phyloP scores from a whole-genome alignment of 2,113 vertebrate genomes.

The Spea bombifrons region DNA sequence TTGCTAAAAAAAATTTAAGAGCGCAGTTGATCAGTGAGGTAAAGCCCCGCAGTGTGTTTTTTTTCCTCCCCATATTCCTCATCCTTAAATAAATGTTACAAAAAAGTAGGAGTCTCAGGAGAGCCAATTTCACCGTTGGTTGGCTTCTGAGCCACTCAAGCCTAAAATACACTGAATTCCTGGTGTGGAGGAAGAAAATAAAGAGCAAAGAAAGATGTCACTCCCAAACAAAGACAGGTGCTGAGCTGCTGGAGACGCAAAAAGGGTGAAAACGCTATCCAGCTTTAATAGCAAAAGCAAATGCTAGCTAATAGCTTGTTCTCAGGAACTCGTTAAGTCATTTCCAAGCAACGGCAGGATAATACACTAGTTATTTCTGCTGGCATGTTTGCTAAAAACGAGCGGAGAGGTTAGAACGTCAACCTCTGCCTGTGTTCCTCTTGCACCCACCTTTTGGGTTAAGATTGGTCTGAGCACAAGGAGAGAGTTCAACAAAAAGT shows the following conservation, averaged over 20 bases:
- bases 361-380: slow-evolving; percentile 84
- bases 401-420: slow-evolving; percentile 20
- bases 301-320: slow-evolving; percentile 90
- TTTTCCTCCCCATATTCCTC: slow-evolving; percentile 7
- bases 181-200: slow-evolving; percentile 70
- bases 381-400: slow-evolving; percentile 84
- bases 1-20: slow-evolving; percentile 82
- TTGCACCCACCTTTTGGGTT: slow-evolving; percentile 24
- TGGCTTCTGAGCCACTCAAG: slow-evolving; percentile 98
- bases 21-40: slow-evolving; percentile 78
- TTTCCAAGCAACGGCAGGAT: slow-evolving; percentile 83
- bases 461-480: background rate
- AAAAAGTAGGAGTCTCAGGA: slow-evolving; percentile 82
- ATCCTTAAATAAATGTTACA: slow-evolving; percentile 63
- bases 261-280: slow-evolving; percentile 83
- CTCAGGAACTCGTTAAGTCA: slow-evolving; percentile 96
- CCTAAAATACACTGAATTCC: slow-evolving; percentile 99
- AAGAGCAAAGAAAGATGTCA: slow-evolving; percentile 87
- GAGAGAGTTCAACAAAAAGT: slow-evolving; percentile 6
- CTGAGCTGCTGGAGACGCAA: slow-evolving; percentile 85
- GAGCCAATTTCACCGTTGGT: slow-evolving; percentile 99
- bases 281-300: slow-evolving; percentile 99
- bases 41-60: slow-evolving; percentile 63
- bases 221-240: slow-evolving; percentile 97
- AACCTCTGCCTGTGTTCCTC: slow-evolving; percentile 6